Percentiles rank a stretch among this genome's conserved stretches.
phyloP scores from a whole-genome alignment of 1,140 invertebrate genomes.

The Aradophagus sp. region DNA sequence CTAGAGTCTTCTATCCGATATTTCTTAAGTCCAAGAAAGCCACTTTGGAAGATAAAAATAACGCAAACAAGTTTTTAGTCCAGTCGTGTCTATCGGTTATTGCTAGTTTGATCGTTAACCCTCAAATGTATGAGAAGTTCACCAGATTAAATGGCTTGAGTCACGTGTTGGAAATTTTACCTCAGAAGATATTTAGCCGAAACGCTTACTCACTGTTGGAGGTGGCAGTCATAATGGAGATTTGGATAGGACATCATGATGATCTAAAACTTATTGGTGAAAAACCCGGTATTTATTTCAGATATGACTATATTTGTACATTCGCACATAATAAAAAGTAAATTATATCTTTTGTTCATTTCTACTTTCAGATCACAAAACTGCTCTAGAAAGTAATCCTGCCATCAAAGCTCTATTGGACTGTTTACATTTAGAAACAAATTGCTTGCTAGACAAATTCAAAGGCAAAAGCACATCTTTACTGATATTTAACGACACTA shows the following conservation, averaged over 20 bases:
- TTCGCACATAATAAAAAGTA: no score
- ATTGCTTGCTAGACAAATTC: conserved; percentile 60
- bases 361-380: no score
- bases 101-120: conserved; percentile 76
- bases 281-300: conserved; percentile 18
- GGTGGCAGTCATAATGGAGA: conserved; percentile 78
- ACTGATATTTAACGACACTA: not conserved
- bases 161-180: conserved; percentile 74
- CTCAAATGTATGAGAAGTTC: conserved; percentile 77
- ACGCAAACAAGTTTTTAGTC: conserved; percentile 77
- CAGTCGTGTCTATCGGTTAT: conserved; percentile 79
- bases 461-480: conserved; percentile 20
- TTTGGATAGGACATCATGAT: conserved; percentile 73
- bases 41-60: conserved; percentile 67
- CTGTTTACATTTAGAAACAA: conserved; percentile 73
- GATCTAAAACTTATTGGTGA: conserved; percentile 44
- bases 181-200: conserved; percentile 75
- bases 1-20: conserved; percentile 78
- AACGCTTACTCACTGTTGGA: conserved; percentile 79
- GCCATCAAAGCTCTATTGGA: conserved; percentile 76
- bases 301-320: no score
- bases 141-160: conserved; percentile 76
- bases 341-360: conserved; percentile 1
- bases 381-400: conserved; percentile 56
- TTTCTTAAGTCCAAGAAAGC: conserved; percentile 76